Percentiles rank a stretch among this genome's conserved stretches.
Conservation (phyloP, 2,113 vertebrate species). For the Lucifuga dentata region DNA sequence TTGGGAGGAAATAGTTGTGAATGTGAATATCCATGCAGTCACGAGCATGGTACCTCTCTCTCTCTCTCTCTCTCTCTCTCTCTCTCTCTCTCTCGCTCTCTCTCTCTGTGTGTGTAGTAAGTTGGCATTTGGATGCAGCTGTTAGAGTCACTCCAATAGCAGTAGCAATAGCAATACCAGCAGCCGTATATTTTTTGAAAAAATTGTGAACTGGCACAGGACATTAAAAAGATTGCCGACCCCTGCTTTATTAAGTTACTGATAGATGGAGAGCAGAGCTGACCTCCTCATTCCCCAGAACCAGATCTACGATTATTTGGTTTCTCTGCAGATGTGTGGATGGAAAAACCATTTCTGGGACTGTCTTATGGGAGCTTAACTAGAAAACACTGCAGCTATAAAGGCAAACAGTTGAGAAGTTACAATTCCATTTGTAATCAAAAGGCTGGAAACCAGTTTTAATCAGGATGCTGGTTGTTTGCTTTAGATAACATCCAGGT, state of each 20-base stretch:
- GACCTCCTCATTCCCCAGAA: conserved; percentile 6
- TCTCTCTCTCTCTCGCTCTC: too few relatives aligned
- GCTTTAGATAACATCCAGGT: conserved; percentile 65
- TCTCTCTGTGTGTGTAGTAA: too few relatives aligned
- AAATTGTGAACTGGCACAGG: neutral
- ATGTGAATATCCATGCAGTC: too few relatives aligned
- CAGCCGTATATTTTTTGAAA: too few relatives aligned
- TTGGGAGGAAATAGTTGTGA: too few relatives aligned
- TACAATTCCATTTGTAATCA: conserved; percentile 55
- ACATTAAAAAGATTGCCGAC: too few relatives aligned
- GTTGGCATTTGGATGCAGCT: too few relatives aligned
- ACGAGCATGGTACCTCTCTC: too few relatives aligned
- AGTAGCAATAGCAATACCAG: too few relatives aligned
- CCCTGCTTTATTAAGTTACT: conserved; percentile 9
- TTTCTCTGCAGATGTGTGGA: conserved; percentile 28
- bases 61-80: too few relatives aligned
- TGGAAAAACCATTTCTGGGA: conserved; percentile 49
- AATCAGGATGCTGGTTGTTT: conserved; percentile 52
- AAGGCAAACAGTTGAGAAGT: conserved; percentile 47
- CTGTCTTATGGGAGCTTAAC: conserved; percentile 27
- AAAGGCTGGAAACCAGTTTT: conserved; percentile 55
- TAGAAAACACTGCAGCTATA: conserved; percentile 26
- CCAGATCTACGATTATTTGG: conserved; percentile 27
- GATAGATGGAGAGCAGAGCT: neutral
- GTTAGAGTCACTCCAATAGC: neutral